Evolutionary conservation across 2,888 invertebrate genomes (phyloP).

Genomic region (Orthosia cruda): DNA sequence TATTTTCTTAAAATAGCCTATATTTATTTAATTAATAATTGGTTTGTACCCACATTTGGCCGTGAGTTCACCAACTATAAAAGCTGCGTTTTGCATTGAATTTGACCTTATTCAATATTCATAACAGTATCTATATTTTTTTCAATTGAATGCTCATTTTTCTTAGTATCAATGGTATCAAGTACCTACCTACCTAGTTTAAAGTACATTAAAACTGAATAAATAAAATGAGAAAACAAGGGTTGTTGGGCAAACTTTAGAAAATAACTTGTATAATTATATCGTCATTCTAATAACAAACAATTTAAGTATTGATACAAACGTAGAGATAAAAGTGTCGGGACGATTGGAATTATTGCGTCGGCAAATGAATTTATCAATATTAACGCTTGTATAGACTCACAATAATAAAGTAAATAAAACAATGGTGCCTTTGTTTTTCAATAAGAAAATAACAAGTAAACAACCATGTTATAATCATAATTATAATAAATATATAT

Average conservation of each 20-base stretch:
- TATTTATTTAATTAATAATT: not conserved
- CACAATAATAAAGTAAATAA: conserved; percentile 24
- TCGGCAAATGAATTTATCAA: conserved; percentile 44
- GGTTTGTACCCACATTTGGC: not conserved
- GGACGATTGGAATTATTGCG: conserved; percentile 42
- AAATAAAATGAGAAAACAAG: not conserved
- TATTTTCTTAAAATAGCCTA: not conserved
- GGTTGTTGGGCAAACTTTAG: not conserved
- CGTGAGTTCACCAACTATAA: not conserved
- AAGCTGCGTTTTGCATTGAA: not conserved
- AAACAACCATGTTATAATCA: not conserved
- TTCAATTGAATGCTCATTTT: not conserved
- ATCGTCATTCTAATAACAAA: not conserved
- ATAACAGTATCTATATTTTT: too few relatives aligned
- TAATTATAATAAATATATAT: not conserved
- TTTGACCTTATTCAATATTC: not conserved
- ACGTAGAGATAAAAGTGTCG: conserved; percentile 9
- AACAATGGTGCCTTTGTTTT: conserved; percentile 3
- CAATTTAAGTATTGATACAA: conserved; percentile 21
- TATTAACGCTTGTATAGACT: conserved; percentile 4
- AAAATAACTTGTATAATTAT: not conserved
- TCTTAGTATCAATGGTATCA: not conserved
- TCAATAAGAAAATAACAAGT: conserved; percentile 8
- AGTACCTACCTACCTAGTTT: not conserved
- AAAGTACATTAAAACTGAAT: not conserved